A percentile compares a stretch with the other conserved stretches of the same genome.
Conservation (phyloP, 2,113 vertebrate genomes). For the Brachyhypopomus occidentalis region DNA sequence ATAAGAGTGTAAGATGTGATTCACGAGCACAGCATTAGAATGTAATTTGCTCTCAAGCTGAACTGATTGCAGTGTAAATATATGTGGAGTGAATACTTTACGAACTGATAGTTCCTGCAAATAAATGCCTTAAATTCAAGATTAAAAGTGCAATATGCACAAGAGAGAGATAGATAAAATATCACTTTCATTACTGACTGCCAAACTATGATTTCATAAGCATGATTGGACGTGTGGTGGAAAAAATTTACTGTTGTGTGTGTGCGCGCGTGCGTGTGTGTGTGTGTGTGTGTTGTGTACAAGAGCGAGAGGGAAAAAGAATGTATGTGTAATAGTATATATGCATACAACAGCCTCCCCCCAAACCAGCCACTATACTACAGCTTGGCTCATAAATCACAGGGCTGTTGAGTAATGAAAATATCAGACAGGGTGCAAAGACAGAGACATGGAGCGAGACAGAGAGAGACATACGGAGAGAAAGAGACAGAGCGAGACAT, state of each 20-base stretch:
- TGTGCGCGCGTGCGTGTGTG: slow-evolving; percentile 33
- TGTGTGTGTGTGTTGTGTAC: slow-evolving; percentile 37
- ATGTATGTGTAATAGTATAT: slow-evolving; percentile 29
- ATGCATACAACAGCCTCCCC: slow-evolving; percentile 26
- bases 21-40: slow-evolving; percentile 13
- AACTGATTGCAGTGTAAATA: slow-evolving; percentile 44
- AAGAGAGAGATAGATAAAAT: background rate
- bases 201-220: slow-evolving; percentile 30
- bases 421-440: slow-evolving; percentile 38
- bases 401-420: slow-evolving; percentile 49
- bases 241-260: background rate
- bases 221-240: background rate
- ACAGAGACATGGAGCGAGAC: slow-evolving; percentile 22
- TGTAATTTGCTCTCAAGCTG: slow-evolving; percentile 29
- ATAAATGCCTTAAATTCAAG: slow-evolving; percentile 17
- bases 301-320: slow-evolving; percentile 7
- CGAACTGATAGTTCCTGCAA: slow-evolving; percentile 30
- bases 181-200: slow-evolving; percentile 21
- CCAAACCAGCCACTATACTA: slow-evolving; percentile 4
- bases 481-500: slow-evolving; percentile 34
- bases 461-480: slow-evolving; percentile 22
- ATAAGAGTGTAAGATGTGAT: slow-evolving; percentile 29
- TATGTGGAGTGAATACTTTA: slow-evolving; percentile 34
- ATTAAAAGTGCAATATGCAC: slow-evolving; percentile 5
- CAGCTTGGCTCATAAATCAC: slow-evolving; percentile 45